These are phyloP conservation scores for Cryptus viduatorius DNA, from an alignment of 2,888 invertebrate genomes.

Conservation along the genomic window DNA sequence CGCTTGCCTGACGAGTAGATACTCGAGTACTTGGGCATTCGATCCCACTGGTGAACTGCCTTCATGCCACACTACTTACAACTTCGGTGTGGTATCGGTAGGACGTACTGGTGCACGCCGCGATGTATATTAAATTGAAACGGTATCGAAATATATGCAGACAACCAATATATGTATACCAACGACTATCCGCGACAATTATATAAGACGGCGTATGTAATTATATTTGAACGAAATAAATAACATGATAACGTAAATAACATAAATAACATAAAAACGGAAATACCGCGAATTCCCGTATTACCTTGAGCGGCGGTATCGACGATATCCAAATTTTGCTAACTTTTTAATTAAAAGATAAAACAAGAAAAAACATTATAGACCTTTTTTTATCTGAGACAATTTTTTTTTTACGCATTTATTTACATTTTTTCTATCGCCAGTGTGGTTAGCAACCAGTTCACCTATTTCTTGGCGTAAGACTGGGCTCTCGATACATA, in stretches of 20 bases:
- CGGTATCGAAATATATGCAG: constrained; percentile 10
- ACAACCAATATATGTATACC: neutral
- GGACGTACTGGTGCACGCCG: neutral
- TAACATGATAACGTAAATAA: neutral
- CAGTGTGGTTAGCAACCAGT: neutral
- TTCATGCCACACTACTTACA: neutral
- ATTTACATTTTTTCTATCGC: neutral
- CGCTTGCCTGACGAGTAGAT: constrained; percentile 55
- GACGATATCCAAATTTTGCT: too few relatives aligned
- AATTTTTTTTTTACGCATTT: too few relatives aligned
- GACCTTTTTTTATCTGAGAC: too few relatives aligned
- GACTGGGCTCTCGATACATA: neutral
- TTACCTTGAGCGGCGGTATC: too few relatives aligned
- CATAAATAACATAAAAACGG: neutral
- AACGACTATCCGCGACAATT: neutral
- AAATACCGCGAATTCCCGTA: neutral
- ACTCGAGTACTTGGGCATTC: constrained; percentile 51
- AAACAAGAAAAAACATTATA: too few relatives aligned
- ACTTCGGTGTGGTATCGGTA: constrained; percentile 17
- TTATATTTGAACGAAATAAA: neutral
- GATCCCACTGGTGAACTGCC: neutral
- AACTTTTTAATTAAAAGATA: too few relatives aligned
- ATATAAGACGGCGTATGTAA: neutral
- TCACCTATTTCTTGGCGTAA: neutral
- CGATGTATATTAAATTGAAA: constrained; percentile 19